Percentiles rank a stretch among this genome's conserved stretches.
phyloP scores from a whole-genome alignment of 2,113 vertebrate genomes.

The Rana temporaria region DNA sequence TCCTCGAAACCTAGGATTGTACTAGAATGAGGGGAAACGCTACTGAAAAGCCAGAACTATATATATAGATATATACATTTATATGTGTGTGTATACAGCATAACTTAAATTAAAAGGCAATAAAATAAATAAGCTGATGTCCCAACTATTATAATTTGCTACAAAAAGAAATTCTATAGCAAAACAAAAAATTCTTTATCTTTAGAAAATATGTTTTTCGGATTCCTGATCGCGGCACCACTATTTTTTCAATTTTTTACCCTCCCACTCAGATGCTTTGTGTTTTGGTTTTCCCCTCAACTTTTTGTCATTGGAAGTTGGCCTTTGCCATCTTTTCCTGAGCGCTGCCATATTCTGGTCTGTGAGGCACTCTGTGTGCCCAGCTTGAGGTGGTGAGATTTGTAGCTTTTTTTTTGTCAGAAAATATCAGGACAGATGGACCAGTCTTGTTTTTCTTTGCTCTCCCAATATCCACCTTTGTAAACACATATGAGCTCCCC shows the following conservation, averaged over 20 bases:
- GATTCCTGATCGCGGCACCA: constrained; percentile 54
- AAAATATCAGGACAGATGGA: constrained; percentile 89
- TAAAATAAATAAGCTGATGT: constrained; percentile 47
- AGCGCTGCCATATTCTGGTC: constrained; percentile 16
- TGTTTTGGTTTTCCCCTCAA: constrained; percentile 29
- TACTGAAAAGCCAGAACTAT: background rate
- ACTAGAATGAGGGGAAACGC: constrained; percentile 14
- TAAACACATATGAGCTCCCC: constrained; percentile 90
- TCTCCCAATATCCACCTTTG: constrained; percentile 97
- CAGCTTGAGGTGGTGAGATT: constrained; percentile 39
- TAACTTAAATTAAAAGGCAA: constrained; percentile 44
- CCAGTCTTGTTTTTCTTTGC: constrained; percentile 93
- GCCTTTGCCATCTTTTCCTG: constrained; percentile 22
- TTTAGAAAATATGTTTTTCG: constrained; percentile 70
- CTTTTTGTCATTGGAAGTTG: constrained; percentile 34
- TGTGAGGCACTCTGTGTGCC: constrained; percentile 1
- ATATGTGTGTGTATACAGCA: constrained; percentile 16
- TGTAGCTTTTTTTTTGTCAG: constrained; percentile 68
- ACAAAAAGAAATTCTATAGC: constrained; percentile 47
- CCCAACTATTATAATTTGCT: constrained; percentile 34
- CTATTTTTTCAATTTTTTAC: constrained; percentile 43
- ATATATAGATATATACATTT: constrained; percentile 9
- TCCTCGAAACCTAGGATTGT: constrained; percentile 36
- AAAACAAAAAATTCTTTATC: constrained; percentile 54
- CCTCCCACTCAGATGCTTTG: constrained; percentile 39